These are phyloP conservation scores for Choristoneura fumiferana DNA, from an alignment of 1,140 invertebrate species.

Conservation along the genomic window DNA sequence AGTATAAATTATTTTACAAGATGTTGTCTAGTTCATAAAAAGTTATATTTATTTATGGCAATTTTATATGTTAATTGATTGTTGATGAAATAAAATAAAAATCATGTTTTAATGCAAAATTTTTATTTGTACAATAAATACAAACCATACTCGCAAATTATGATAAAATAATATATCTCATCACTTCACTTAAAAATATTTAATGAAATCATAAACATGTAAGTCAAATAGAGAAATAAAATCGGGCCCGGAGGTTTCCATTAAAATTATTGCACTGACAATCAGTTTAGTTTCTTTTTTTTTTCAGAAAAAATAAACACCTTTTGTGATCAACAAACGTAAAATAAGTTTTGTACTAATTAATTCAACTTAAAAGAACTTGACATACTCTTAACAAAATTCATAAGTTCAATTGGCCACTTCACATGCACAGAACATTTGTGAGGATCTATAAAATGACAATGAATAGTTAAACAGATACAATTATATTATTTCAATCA, in stretches of 20 bases:
- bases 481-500: slow-evolving; percentile 14
- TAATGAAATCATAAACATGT: slow-evolving; percentile 27
- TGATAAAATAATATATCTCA: slow-evolving; percentile 71
- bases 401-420: slow-evolving; percentile 29
- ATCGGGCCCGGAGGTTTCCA: slow-evolving; percentile 19
- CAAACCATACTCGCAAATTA: slow-evolving; percentile 74
- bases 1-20: not conserved
- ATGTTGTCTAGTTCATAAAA: not conserved
- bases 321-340: slow-evolving; percentile 42
- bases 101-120: slow-evolving; percentile 60
- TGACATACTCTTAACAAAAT: slow-evolving; percentile 13
- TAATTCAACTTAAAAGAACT: slow-evolving; percentile 55
- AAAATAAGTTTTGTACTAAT: slow-evolving; percentile 67
- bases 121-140: slow-evolving; percentile 79
- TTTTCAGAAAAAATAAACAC: slow-evolving; percentile 37
- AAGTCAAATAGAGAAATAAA: slow-evolving; percentile 21
- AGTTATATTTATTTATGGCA: not conserved
- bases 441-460: slow-evolving; percentile 35
- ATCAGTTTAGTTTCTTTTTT: slow-evolving; percentile 33
- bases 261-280: slow-evolving; percentile 55
- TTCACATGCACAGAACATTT: slow-evolving; percentile 34
- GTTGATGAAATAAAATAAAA: slow-evolving; percentile 31
- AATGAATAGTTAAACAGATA: not conserved
- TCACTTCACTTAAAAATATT: slow-evolving; percentile 54
- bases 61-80: slow-evolving; percentile 5